Percentiles rank a stretch among this genome's conserved stretches.
Conservation (phyloP, 2,797 vertebrate species). For the Botia kubotai region DNA sequence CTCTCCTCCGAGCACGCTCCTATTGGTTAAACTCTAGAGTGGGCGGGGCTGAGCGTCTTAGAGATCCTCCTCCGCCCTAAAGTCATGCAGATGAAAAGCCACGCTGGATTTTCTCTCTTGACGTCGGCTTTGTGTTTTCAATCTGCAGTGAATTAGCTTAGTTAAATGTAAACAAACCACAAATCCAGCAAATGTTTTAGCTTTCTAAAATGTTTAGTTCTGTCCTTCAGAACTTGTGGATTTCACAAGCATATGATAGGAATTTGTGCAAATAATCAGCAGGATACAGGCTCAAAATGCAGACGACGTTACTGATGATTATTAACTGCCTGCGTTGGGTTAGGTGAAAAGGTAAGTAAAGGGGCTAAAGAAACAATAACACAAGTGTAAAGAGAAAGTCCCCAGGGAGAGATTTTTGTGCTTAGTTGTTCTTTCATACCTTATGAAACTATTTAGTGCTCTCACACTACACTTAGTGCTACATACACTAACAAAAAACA, state of each 20-base stretch:
- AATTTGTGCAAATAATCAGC: slow-evolving; percentile 15
- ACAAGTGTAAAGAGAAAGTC: not conserved
- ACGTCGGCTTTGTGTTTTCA: slow-evolving; percentile 28
- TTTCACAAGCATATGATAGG: slow-evolving; percentile 24
- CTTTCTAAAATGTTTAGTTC: too few relatives aligned
- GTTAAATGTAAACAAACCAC: slow-evolving; percentile 39
- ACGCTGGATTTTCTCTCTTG: slow-evolving; percentile 47
- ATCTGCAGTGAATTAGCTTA: slow-evolving; percentile 43
- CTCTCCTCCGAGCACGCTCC: slow-evolving; percentile 36
- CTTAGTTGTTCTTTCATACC: not conserved
- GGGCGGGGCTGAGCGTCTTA: slow-evolving; percentile 11
- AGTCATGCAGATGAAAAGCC: slow-evolving; percentile 46
- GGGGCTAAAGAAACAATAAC: not conserved
- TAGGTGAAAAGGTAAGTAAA: slow-evolving; percentile 17
- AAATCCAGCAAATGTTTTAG: slow-evolving; percentile 30
- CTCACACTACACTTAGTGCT: too few relatives aligned
- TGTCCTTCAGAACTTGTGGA: not conserved
- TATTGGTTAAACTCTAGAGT: slow-evolving; percentile 28
- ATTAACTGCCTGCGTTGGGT: not conserved
- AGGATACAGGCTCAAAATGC: not conserved
- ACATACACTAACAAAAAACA: too few relatives aligned
- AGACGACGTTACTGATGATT: not conserved
- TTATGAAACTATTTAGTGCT: not conserved
- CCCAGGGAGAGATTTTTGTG: not conserved
- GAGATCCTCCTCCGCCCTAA: not conserved